Evolutionary conservation across 2,888 invertebrate genomes (phyloP), one percentile per base, ranked within the genome.

Genomic region (Pelosia muscerda): DNA sequence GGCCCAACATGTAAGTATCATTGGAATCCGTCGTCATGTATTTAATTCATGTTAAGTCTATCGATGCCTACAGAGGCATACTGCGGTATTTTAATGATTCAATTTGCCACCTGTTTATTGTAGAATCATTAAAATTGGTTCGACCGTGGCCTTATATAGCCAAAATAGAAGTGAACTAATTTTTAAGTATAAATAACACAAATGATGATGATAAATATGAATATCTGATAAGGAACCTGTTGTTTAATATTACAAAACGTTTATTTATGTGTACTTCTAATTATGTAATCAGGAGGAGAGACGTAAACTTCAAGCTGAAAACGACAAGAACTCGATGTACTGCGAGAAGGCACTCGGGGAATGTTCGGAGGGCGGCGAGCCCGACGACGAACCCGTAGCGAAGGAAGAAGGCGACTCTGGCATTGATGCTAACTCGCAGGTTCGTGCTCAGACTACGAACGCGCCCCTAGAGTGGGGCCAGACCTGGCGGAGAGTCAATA

Each of bases 341-440:
- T 95, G 96, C 79, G 97, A 97, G 75, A 96, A 96, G 85, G 95
- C 94, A 75, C 96, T 97, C 76, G 96, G 96, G 75, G 96, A 97
- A 81, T 95, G 96, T 85, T 95, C 96, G n/a, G 94, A 94, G 82
- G 92, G 92, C 77, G 95, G 95, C 57, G 95, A 95, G 77, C 92
- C 92, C 2, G 94, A 95, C 76, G 93, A 94, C 87, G 92, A 93
- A 84, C 90, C 92, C 69, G 88, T 76, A 60, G 81, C 90, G 79
- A 97, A 97, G 84, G 98, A 98, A 88, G 98, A 98, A 89, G 98
- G 97, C 31, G 98, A 98, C 91, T 98, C 98, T 79, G 98, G 98
- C 74, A 98, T 98, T 81, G 98, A 98, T 90, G 97, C 97, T 71
- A 97, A 97, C 90, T 97, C 97, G 81, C 98, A 98, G 93, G 94